Conservation (phyloP, 2,888 invertebrate genomes). For the Melitaea athalia region DNA sequence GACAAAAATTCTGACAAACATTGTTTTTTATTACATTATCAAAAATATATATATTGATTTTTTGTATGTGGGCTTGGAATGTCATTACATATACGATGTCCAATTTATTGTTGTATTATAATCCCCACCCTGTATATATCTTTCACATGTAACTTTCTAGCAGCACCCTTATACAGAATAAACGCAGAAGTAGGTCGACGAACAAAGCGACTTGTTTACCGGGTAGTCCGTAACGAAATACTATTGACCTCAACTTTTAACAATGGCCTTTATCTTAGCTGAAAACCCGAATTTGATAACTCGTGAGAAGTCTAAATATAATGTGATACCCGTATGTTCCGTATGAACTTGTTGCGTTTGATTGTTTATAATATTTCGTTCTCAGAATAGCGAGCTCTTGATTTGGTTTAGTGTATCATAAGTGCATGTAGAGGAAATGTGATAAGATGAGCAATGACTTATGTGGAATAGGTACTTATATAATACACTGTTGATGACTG, state of each 20-base stretch:
- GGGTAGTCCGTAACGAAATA: conserved; percentile 51
- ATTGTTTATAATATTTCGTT: conserved; percentile 10
- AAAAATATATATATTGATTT: no score
- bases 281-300: conserved; percentile 72
- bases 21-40: no score
- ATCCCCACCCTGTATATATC: neutral
- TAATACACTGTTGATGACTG: no score
- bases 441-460: no score
- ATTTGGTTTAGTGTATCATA: neutral
- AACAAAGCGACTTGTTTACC: conserved; percentile 59
- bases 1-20: no score
- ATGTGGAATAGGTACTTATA: no score
- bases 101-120: no score
- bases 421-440: no score
- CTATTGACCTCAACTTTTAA: conserved; percentile 57
- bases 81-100: no score
- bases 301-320: conserved; percentile 69
- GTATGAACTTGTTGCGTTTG: conserved; percentile 11
- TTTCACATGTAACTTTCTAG: conserved; percentile 4
- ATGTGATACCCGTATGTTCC: conserved; percentile 22
- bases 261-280: conserved; percentile 70
- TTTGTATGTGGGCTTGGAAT: no score
- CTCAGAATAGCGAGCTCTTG: conserved; percentile 4
- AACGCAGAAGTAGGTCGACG: conserved; percentile 53
- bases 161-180: conserved; percentile 16